Base-by-base conservation (phyloP, 2,113 vertebrate species). In the Channa maculata region DNA sequence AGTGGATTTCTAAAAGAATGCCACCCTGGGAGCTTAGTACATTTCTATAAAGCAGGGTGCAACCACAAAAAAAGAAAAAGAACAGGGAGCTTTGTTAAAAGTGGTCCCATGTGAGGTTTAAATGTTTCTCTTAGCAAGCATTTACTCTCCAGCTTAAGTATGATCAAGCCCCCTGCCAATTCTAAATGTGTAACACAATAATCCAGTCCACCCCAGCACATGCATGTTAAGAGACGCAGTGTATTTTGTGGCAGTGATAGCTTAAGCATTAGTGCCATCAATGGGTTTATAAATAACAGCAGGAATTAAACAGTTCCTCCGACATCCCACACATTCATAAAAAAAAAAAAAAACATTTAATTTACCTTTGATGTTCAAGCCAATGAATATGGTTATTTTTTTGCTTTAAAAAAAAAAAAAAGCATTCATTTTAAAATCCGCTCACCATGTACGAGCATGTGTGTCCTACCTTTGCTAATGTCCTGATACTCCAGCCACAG, bases 401-500 rank as follows among this genome's bases (percentile, higher is more conserved):
- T 5, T 53, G 24, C 24, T 24, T 24, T 50, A 63, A 3, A 15
- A 3, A 15, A 24, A 24, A 24, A 24, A 41, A 54, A 10, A 13
- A n/a, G 15, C 9, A 12, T 10, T 45, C 14, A n/a, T 34, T n/a
- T 50, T 38, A 7, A 65, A 13, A 48, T 34, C 41, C 41, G 5
- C 63, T 37, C 49, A 14, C 33, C 3, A 2, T 11, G 36, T 10
- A 5, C 24, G 13, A n/a, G 4, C 38, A 14, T 15, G 38, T n/a
- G 45, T 43, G 71, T 46, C 87, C 82, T 90, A 94, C 98, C 98
- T 98, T 99, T 99, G 92, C 97, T 99, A 82, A 99, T 99, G 85
- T 99, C 97, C 92, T 99, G 97, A n/a, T 99, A 99, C 80, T 99
- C 97, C 64, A 98, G 87, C 98, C 98, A 99, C 87, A 99, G 95